Conservation (phyloP, 2,888 invertebrate species). For the Leptinotarsa juncta region DNA sequence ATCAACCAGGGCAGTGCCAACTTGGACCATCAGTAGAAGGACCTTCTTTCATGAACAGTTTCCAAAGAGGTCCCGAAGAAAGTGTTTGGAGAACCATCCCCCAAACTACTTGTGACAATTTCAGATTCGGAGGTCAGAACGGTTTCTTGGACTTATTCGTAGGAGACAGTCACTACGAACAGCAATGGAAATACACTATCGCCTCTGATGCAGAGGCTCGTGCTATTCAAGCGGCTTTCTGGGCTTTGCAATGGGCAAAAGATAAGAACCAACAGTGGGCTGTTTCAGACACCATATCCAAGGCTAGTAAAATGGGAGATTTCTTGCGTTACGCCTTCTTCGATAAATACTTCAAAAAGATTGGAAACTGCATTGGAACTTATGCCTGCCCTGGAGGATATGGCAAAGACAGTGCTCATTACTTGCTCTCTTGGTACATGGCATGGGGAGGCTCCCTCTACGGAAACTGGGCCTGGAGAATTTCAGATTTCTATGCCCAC, state of each 20-base stretch:
- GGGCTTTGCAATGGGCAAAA: slow-evolving; percentile 49
- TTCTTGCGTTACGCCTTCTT: slow-evolving; percentile 49
- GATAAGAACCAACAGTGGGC: slow-evolving; percentile 34
- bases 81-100: slow-evolving; percentile 47
- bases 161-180: slow-evolving; percentile 37
- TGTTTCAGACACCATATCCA: slow-evolving; percentile 39
- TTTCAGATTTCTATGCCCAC: slow-evolving; percentile 51
- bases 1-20: slow-evolving; percentile 44
- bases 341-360: slow-evolving; percentile 53
- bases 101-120: slow-evolving; percentile 49
- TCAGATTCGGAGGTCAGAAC: slow-evolving; percentile 47
- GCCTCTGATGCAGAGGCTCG: slow-evolving; percentile 52
- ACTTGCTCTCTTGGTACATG: slow-evolving; percentile 50
- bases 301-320: slow-evolving; percentile 51
- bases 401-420: slow-evolving; percentile 51
- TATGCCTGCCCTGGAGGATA: slow-evolving; percentile 43
- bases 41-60: slow-evolving; percentile 49
- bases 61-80: slow-evolving; percentile 45
- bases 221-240: slow-evolving; percentile 50
- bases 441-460: slow-evolving; percentile 51
- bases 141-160: slow-evolving; percentile 47
- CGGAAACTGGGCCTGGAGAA: slow-evolving; percentile 51
- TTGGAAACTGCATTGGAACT: slow-evolving; percentile 49
- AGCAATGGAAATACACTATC: slow-evolving; percentile 48
- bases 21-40: slow-evolving; percentile 43